Evolutionary conservation across 2,113 vertebrate species (phyloP).

Genomic region (Heliornis fulica): DNA sequence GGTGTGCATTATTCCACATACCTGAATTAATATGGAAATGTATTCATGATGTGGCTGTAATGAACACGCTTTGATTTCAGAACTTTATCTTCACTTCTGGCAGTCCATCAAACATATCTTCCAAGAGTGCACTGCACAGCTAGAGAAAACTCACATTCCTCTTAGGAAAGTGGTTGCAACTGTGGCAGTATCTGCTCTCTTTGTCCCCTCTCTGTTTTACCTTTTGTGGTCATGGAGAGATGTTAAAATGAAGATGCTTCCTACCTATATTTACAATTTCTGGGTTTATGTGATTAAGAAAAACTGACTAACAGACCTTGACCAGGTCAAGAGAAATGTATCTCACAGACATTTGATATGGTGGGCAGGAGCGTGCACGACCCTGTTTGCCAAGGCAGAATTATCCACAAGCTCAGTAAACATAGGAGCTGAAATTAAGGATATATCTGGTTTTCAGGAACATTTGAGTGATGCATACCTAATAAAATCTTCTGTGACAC

Average conservation of each 20-base stretch:
- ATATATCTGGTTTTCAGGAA: background rate
- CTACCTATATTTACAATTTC: background rate
- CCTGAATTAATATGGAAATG: slow-evolving; percentile 30
- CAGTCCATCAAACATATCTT: background rate
- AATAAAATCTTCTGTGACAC: background rate
- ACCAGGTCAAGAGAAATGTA: background rate
- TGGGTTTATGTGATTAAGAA: background rate
- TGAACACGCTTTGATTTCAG: background rate
- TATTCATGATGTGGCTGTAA: background rate
- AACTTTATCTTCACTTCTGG: slow-evolving; percentile 29
- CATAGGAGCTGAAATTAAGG: background rate
- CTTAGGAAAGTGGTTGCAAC: background rate
- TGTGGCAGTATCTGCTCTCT: background rate
- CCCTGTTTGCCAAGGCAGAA: background rate
- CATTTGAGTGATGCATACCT: background rate
- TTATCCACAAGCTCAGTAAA: background rate
- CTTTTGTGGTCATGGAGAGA: background rate
- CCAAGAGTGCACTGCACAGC: background rate
- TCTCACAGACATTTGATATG: background rate
- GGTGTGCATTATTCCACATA: background rate
- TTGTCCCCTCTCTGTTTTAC: background rate
- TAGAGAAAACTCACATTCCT: background rate
- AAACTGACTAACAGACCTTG: background rate
- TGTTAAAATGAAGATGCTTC: background rate
- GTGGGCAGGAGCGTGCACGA: background rate